Percentiles rank a stretch among this genome's conserved stretches.
phyloP scores from a whole-genome alignment of 2,113 vertebrate genomes.

The Uria lomvia region DNA sequence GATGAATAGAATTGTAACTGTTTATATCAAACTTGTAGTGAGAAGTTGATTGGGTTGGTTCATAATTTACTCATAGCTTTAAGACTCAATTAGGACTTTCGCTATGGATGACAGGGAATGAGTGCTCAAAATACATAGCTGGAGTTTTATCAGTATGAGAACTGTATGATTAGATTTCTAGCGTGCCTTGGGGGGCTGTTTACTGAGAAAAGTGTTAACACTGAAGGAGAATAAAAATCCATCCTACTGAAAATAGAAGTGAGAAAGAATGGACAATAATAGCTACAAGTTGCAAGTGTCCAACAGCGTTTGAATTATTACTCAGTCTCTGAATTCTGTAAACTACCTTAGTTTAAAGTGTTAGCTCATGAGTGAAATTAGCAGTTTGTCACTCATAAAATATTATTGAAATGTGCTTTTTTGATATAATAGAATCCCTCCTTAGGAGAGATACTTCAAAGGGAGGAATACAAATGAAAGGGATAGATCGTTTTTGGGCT shows the following conservation, averaged over 20 bases:
- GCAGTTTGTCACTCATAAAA: not conserved
- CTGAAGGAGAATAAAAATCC: not conserved
- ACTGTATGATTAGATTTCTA: not conserved
- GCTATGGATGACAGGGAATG: not conserved
- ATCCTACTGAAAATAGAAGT: not conserved
- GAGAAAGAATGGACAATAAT: not conserved
- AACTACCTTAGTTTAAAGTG: not conserved
- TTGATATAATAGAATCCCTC: not conserved
- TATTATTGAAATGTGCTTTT: not conserved
- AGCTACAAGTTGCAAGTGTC: not conserved
- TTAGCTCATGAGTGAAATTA: slow-evolving; percentile 31
- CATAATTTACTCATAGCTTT: not conserved
- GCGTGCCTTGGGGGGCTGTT: not conserved
- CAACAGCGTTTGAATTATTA: slow-evolving; percentile 2
- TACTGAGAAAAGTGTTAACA: not conserved
- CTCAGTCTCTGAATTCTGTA: not conserved
- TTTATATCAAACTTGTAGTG: not conserved
- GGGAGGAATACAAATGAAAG: not conserved
- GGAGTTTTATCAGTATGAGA: not conserved
- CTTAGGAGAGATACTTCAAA: not conserved
- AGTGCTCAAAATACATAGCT: not conserved
- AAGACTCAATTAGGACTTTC: not conserved
- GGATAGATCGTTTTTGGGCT: not conserved
- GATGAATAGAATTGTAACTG: not conserved
- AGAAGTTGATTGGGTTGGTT: not conserved